phyloP scores from a whole-genome alignment of 2,113 vertebrate species.

The Ellobius talpinus region DNA sequence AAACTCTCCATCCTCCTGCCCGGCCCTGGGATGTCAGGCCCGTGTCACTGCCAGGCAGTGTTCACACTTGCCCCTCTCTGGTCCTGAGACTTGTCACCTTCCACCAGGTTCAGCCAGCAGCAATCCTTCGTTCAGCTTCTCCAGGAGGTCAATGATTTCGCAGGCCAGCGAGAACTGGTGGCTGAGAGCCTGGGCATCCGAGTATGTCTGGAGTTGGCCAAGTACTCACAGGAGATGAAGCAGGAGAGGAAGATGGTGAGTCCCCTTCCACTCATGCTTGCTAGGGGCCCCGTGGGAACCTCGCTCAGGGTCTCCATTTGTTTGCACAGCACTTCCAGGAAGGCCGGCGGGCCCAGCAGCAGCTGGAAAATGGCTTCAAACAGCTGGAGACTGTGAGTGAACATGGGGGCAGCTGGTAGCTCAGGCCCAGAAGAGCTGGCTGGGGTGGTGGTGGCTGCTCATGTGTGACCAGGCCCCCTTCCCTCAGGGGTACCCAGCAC shows the following conservation, averaged over 20 bases:
- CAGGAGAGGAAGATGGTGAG: slow-evolving; percentile 93
- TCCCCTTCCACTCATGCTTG: background rate
- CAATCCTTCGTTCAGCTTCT: slow-evolving; percentile 92
- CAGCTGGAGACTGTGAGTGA: slow-evolving; percentile 93
- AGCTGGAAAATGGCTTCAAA: slow-evolving; percentile 92
- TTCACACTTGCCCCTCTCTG: background rate
- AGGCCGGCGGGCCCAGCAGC: slow-evolving; percentile 93
- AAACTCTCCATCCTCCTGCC: background rate
- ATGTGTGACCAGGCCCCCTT: background rate
- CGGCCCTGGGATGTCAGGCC: background rate
- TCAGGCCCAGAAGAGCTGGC: background rate
- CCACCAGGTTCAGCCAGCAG: slow-evolving; percentile 91
- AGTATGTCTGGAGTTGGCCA: slow-evolving; percentile 93
- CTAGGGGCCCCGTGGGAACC: fast-evolving
- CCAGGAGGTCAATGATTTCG: slow-evolving; percentile 94
- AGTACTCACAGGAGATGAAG: slow-evolving; percentile 93
- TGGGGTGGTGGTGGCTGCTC: too few species aligned
- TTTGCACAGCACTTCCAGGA: slow-evolving; percentile 91
- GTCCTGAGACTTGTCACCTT: background rate
- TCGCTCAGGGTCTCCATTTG: background rate
- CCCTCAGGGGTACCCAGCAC: background rate
- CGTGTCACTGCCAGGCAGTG: background rate
- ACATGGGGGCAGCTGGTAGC: background rate
- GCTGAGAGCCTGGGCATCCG: slow-evolving; percentile 92
- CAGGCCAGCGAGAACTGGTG: slow-evolving; percentile 93